Evolutionary conservation across 1,140 invertebrate species (phyloP).

Genomic region (Geopemphigus sp.): DNA sequence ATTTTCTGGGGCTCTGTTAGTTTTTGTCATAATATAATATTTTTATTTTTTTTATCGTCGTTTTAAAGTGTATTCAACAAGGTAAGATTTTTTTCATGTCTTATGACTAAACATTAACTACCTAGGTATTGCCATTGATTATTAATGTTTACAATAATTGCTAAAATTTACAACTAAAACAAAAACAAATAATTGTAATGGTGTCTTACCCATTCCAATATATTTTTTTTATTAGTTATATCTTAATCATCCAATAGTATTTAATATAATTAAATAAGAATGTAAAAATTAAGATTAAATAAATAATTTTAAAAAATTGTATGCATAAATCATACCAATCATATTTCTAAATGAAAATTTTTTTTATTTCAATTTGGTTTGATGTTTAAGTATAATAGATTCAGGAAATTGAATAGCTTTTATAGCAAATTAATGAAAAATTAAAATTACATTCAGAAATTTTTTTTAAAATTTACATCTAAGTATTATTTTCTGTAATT

Average conservation of each 20-base stretch:
- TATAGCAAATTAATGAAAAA: no score
- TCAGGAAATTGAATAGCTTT: no score
- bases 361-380: no score
- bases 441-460: no score
- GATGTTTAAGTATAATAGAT: no score
- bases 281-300: no score
- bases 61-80: conserved; percentile 15
- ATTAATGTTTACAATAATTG: background rate
- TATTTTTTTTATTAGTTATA: background rate
- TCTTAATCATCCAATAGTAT: background rate
- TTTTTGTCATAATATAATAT: conserved; percentile 3
- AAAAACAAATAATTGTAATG: background rate
- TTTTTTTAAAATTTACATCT: no score
- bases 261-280: background rate
- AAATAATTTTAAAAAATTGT: no score
- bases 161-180: background rate
- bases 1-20: conserved; percentile 19
- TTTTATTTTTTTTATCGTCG: background rate
- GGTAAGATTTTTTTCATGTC: conserved; percentile 25
- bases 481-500: no score
- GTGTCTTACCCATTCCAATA: background rate
- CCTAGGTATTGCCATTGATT: background rate
- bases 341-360: no score
- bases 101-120: background rate
- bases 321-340: no score